These are phyloP conservation scores for Xanthia togata DNA, from an alignment of 2,888 invertebrate species.

Conservation along the genomic window DNA sequence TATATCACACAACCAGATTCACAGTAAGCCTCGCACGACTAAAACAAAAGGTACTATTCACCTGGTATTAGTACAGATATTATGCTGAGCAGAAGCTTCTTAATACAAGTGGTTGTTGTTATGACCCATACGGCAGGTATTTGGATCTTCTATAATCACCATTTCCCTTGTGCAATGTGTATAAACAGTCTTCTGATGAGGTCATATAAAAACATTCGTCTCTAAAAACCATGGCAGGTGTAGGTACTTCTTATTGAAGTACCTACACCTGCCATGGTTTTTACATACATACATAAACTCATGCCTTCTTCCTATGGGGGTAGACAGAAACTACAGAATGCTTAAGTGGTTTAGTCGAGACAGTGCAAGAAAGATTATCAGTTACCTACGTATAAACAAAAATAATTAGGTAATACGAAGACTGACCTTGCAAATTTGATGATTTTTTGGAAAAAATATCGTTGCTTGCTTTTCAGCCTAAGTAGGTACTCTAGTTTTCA, in stretches of 20 bases:
- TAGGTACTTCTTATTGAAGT: no score
- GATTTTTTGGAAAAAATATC: not conserved
- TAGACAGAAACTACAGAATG: no score
- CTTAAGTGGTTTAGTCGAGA: not conserved
- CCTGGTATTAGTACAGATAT: conserved; percentile 18
- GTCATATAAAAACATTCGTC: not conserved
- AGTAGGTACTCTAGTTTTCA: not conserved
- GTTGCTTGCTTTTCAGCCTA: not conserved
- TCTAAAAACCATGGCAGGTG: not conserved
- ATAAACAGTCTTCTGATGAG: not conserved
- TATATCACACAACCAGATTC: conserved; percentile 53
- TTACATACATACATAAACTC: no score
- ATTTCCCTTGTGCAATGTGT: not conserved
- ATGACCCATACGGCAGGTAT: not conserved
- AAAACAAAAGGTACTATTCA: conserved; percentile 21
- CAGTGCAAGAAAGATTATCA: not conserved
- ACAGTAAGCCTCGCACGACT: conserved; percentile 10
- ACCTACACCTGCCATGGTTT: no score
- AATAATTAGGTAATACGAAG: not conserved
- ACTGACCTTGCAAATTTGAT: not conserved
- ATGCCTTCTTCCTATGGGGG: no score
- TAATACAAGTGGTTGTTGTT: not conserved
- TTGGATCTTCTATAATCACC: not conserved
- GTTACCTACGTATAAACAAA: not conserved
- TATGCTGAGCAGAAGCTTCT: not conserved